Evolutionary conservation across 1,140 invertebrate species (phyloP).

Genomic region (Phymorhynchus buccinoides): DNA sequence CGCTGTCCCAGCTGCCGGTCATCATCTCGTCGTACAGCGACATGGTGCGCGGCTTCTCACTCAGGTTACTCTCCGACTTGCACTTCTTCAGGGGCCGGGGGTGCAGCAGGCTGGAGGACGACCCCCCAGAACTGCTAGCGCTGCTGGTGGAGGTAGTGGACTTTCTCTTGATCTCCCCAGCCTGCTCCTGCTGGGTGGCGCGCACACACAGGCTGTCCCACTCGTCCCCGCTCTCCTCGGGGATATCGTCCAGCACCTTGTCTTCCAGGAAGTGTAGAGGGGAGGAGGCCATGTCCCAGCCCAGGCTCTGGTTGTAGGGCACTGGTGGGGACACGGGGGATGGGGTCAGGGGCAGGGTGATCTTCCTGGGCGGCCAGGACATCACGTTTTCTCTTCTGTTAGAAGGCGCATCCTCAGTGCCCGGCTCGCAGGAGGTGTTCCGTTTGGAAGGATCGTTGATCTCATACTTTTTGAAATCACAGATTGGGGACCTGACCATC

Average conservation of each 20-base stretch:
- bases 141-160: background rate
- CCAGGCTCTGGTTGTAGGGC: background rate
- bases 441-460: background rate
- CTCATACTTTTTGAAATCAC: conserved; percentile 11
- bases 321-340: conserved; percentile 7
- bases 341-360: background rate
- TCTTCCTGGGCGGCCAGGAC: conserved; percentile 31
- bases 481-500: background rate
- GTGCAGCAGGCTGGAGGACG: background rate
- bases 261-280: conserved; percentile 59
- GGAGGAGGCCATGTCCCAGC: background rate
- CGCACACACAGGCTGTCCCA: conserved; percentile 41
- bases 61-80: conserved; percentile 50
- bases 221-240: conserved; percentile 61
- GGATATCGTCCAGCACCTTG: conserved; percentile 64
- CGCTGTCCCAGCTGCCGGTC: conserved; percentile 48
- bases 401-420: no score
- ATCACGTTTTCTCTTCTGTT: conserved; percentile 22
- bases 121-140: background rate
- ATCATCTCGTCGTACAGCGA: conserved; percentile 51
- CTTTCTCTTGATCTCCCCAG: background rate
- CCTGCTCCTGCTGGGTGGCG: conserved; percentile 20
- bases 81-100: conserved; percentile 26
- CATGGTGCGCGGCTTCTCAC: conserved; percentile 29
- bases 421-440: background rate